A percentile compares a stretch with the other conserved stretches of the same genome.
Evolutionary conservation across 64 coral and sea anemone genomes (phyloP).

Genomic region (Astreopora myriophthalma): DNA sequence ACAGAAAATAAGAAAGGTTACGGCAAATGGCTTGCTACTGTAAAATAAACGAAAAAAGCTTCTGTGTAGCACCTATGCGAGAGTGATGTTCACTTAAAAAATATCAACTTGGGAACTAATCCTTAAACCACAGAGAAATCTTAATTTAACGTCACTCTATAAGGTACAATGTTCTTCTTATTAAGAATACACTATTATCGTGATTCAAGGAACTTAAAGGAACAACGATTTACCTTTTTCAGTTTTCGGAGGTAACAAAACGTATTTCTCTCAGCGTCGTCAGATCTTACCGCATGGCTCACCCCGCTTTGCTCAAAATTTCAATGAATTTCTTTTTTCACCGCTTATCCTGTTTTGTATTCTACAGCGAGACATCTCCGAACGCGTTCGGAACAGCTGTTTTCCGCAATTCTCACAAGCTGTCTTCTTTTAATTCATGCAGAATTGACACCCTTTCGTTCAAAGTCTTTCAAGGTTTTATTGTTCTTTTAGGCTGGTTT

Average conservation of each 20-base stretch:
- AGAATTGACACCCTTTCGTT: constrained; percentile 22
- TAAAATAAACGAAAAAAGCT: too few species aligned
- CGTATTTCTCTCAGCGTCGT: neutral
- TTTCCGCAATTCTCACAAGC: neutral
- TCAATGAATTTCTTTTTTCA: neutral
- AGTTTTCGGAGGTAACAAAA: neutral
- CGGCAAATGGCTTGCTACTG: too few species aligned
- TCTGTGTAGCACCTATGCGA: neutral
- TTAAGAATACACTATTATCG: neutral
- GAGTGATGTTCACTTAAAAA: neutral
- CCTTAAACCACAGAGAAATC: too few species aligned
- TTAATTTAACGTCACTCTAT: neutral
- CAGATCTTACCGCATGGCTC: neutral
- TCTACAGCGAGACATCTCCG: neutral
- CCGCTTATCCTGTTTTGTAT: neutral
- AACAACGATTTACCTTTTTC: neutral
- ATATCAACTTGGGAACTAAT: neutral
- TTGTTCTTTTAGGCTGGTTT: neutral
- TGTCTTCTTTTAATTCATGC: constrained; percentile 17
- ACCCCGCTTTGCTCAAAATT: neutral
- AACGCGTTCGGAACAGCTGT: neutral
- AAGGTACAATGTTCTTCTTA: neutral
- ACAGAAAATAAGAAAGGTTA: too few species aligned
- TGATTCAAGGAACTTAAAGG: neutral
- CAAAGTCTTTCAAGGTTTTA: constrained; percentile 11